These are phyloP conservation scores for Bufotes viridis DNA, from an alignment of 2,797 vertebrate species.

Conservation along the genomic window DNA sequence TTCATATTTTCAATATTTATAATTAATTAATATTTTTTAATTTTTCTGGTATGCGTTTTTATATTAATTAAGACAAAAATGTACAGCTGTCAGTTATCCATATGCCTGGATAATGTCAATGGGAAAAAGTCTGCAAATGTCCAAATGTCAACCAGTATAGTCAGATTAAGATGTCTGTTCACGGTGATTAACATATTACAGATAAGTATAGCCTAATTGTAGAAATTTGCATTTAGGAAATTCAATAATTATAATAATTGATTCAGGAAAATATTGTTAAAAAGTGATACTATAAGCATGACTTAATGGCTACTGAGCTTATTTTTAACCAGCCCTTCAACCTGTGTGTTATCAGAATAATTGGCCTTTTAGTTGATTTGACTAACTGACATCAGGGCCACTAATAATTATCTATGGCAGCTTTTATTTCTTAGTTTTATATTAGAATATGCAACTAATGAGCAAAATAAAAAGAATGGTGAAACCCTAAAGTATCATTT, in stretches of 20 bases:
- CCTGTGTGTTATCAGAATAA: slow-evolving; percentile 83
- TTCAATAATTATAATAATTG: slow-evolving; percentile 81
- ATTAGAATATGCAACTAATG: slow-evolving; percentile 69
- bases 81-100: neutral
- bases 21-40: neutral
- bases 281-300: slow-evolving; percentile 68
- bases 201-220: slow-evolving; percentile 58
- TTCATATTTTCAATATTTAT: no score
- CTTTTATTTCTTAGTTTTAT: slow-evolving; percentile 72
- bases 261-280: slow-evolving; percentile 66
- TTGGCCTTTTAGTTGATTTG: slow-evolving; percentile 86
- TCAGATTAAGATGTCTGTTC: slow-evolving; percentile 18
- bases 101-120: neutral
- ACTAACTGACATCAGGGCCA: slow-evolving; percentile 79
- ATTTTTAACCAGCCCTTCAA: slow-evolving; percentile 83
- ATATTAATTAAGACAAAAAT: neutral
- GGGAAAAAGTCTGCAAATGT: slow-evolving; percentile 1
- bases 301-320: slow-evolving; percentile 71
- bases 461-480: slow-evolving; percentile 71
- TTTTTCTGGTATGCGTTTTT: neutral
- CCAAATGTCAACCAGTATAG: slow-evolving; percentile 3
- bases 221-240: slow-evolving; percentile 69
- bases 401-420: slow-evolving; percentile 79
- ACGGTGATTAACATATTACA: slow-evolving; percentile 48
- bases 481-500: slow-evolving; percentile 75